These are phyloP conservation scores for Dryomyza anilis DNA, from an alignment of 2,888 invertebrate species.

Conservation along the genomic window DNA sequence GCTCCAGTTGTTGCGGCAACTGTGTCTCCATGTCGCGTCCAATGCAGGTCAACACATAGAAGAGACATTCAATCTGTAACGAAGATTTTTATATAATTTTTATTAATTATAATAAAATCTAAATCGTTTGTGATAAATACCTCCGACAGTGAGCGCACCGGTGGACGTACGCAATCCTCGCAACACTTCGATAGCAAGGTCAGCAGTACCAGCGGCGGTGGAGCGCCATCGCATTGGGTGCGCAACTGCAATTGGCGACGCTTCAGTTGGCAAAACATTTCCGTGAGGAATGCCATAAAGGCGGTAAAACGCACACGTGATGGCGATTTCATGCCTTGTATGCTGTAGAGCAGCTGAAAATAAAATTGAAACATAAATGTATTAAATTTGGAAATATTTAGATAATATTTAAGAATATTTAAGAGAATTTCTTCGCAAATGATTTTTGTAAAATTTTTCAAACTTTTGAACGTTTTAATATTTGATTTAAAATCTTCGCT, in stretches of 20 bases:
- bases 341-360: slow-evolving; percentile 54
- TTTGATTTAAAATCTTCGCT: no score
- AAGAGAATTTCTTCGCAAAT: no score
- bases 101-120: no score
- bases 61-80: slow-evolving; percentile 81
- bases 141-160: slow-evolving; percentile 80
- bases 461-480: not conserved
- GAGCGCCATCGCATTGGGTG: slow-evolving; percentile 66
- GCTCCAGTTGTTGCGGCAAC: slow-evolving; percentile 79
- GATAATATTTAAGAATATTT: no score
- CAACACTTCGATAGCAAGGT: slow-evolving; percentile 88
- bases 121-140: slow-evolving; percentile 56
- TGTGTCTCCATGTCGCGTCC: slow-evolving; percentile 86
- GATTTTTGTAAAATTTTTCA: not conserved
- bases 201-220: slow-evolving; percentile 77
- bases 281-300: slow-evolving; percentile 87
- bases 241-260: slow-evolving; percentile 66
- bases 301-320: slow-evolving; percentile 75
- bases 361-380: no score
- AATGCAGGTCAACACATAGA: slow-evolving; percentile 86
- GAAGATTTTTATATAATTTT: no score
- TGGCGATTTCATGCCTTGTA: slow-evolving; percentile 64
- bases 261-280: slow-evolving; percentile 88
- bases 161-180: slow-evolving; percentile 83
- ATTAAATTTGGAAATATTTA: no score